Evolutionary conservation across 2,797 vertebrate species (phyloP).

Genomic region (Manis pentadactyla): DNA sequence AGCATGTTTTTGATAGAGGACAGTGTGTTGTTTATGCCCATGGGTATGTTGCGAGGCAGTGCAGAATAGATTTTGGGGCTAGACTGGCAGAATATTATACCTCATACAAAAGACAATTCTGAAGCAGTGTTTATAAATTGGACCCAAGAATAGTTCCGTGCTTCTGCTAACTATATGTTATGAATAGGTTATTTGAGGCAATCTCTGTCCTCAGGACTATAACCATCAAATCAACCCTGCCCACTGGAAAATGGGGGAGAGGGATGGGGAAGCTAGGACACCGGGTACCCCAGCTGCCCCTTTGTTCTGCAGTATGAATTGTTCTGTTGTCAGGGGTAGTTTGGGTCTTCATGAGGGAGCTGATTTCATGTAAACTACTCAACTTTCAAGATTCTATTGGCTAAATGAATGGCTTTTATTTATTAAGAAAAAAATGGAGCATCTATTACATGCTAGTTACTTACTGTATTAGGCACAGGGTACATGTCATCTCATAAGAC

Average conservation of each 20-base stretch:
- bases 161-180: not conserved
- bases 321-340: not conserved
- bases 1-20: not conserved
- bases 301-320: conserved; percentile 35
- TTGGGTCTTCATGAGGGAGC: not conserved
- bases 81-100: not conserved
- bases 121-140: not conserved
- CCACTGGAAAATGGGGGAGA: not conserved
- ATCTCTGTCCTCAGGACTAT: not conserved
- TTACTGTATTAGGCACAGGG: not conserved
- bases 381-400: not conserved
- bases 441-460: not conserved
- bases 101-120: not conserved
- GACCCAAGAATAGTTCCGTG: not conserved
- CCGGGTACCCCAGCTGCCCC: not conserved
- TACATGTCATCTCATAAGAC: not conserved
- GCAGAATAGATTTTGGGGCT: not conserved
- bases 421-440: not conserved
- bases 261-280: too few species aligned
- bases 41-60: not conserved
- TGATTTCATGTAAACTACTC: not conserved
- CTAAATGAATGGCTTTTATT: not conserved
- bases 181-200: conserved; percentile 26
- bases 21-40: not conserved
- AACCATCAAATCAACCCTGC: not conserved